Evolutionary conservation across 2,797 vertebrate species (phyloP).

Genomic region (Psittacula echo): DNA sequence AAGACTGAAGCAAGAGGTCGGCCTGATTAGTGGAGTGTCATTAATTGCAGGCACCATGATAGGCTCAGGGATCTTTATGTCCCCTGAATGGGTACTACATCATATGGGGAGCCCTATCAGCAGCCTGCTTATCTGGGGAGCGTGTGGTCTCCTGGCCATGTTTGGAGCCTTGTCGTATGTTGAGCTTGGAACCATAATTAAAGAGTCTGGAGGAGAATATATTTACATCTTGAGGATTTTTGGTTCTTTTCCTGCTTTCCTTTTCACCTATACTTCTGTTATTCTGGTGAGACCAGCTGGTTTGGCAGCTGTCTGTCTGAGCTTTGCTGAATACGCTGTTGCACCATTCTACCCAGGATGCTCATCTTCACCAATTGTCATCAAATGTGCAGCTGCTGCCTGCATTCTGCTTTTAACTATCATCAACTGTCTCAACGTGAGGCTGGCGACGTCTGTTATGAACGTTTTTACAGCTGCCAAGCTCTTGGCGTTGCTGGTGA

Average conservation of each 20-base stretch:
- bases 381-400: slow-evolving; percentile 79
- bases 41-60: slow-evolving; percentile 89
- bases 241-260: slow-evolving; percentile 84
- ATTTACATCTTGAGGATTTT: slow-evolving; percentile 87
- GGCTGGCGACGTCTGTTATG: slow-evolving; percentile 80
- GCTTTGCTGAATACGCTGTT: slow-evolving; percentile 83
- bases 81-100: slow-evolving; percentile 84
- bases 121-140: slow-evolving; percentile 86
- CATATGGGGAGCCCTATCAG: slow-evolving; percentile 85
- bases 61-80: slow-evolving; percentile 91
- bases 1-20: slow-evolving; percentile 81
- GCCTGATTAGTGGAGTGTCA: slow-evolving; percentile 84
- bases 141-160: slow-evolving; percentile 81
- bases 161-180: slow-evolving; percentile 85
- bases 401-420: slow-evolving; percentile 80
- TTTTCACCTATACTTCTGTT: slow-evolving; percentile 83
- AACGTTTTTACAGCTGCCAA: slow-evolving; percentile 85
- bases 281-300: slow-evolving; percentile 84
- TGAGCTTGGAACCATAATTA: slow-evolving; percentile 88
- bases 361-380: slow-evolving; percentile 69
- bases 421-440: slow-evolving; percentile 86
- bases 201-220: slow-evolving; percentile 89
- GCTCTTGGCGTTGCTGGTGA: slow-evolving; percentile 80
- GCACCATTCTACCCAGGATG: slow-evolving; percentile 85
- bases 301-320: slow-evolving; percentile 82